Conservation (phyloP, 2,113 vertebrate genomes). For the Tyto alba region DNA sequence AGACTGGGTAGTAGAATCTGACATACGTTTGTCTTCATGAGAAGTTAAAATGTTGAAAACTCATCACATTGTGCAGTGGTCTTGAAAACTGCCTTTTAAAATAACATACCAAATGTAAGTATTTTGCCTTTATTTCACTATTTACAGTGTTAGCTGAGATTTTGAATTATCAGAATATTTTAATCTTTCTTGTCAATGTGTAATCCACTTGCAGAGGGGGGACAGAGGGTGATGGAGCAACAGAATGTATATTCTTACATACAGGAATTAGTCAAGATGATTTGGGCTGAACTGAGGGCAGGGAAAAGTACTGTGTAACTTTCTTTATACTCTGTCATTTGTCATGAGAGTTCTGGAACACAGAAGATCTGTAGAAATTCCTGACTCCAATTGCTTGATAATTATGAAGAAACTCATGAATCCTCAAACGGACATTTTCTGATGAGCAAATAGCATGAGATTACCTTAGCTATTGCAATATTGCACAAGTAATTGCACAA, state of each 20-base stretch:
- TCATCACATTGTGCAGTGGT: background rate
- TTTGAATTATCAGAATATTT: background rate
- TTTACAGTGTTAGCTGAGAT: background rate
- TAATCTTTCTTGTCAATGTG: background rate
- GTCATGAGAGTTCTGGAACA: background rate
- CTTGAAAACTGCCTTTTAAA: background rate
- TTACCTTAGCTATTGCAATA: conserved; percentile 10
- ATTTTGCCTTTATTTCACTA: background rate
- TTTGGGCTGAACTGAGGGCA: background rate
- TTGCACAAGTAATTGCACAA: conserved; percentile 52
- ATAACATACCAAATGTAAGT: background rate
- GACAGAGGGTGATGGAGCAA: background rate
- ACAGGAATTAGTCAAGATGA: background rate
- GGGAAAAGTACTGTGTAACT: background rate
- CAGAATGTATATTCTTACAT: background rate
- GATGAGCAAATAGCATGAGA: background rate
- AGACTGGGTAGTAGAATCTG: background rate
- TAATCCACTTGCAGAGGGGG: background rate
- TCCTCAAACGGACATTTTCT: conserved; percentile 9
- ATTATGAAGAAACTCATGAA: background rate
- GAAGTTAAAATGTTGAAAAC: background rate
- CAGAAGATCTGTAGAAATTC: background rate
- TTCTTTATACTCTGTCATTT: background rate
- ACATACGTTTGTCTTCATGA: background rate
- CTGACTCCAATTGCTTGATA: background rate